phyloP scores from a whole-genome alignment of 1,140 invertebrate species.

The Drosophila obscura region DNA sequence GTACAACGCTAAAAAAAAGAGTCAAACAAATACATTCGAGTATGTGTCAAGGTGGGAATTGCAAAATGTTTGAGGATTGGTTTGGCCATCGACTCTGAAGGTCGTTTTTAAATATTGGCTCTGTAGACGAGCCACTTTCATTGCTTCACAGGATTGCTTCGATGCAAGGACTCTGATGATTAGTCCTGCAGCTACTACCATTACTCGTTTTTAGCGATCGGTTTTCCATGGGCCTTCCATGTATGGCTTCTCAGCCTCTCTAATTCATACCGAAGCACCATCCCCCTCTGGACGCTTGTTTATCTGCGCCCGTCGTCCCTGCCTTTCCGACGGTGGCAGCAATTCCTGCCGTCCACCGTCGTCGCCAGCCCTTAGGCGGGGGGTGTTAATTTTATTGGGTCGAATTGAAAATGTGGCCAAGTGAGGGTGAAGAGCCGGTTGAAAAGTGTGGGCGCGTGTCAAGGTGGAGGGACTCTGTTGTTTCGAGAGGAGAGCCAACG shows the following conservation, averaged over 20 bases:
- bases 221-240: not conserved
- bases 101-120: no score
- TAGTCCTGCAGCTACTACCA: no score
- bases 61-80: no score
- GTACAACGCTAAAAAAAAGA: no score
- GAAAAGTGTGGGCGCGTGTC: not conserved
- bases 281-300: not conserved
- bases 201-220: no score
- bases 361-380: conserved; percentile 6
- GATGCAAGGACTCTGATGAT: no score
- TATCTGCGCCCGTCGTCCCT: conserved; percentile 33
- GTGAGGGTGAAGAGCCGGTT: conserved; percentile 1
- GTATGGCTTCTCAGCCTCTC: not conserved
- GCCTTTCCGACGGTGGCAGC: not conserved
- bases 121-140: no score
- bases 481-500: conserved; percentile 25
- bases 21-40: no score
- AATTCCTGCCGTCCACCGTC: conserved; percentile 13
- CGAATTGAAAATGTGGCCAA: conserved; percentile 80
- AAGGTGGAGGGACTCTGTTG: conserved; percentile 11
- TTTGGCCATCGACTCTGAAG: no score
- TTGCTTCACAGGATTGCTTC: no score
- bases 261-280: no score
- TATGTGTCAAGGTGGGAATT: no score
- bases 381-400: conserved; percentile 78